Evolutionary conservation across 1,140 invertebrate genomes (phyloP), one percentile per base, ranked within the genome.

Genomic region (Oncopeltus fasciatus): DNA sequence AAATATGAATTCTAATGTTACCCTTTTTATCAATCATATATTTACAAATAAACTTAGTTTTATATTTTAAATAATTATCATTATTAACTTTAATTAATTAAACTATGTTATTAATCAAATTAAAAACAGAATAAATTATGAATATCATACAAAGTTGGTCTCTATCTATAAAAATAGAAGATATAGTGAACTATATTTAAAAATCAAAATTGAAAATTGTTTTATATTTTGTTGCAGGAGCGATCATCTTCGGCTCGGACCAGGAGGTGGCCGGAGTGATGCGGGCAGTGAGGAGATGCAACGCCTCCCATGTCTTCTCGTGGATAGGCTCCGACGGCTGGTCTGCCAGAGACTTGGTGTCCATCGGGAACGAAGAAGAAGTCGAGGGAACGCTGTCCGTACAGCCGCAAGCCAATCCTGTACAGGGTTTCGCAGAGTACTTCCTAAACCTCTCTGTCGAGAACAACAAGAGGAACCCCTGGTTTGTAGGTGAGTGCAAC

Each of bases 281-380:
- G 93, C 77, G 85, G 64, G 92, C 93, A 0, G 88, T 95, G 0
- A 78, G 86, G 51, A 78, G 92, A 24, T 81, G 80, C 56, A 94
- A 94, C 69, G 89, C 87, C 18, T 94, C 92, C 3, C 86, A 88
- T 2, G 80, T 79, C 47, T 96, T 96, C 76, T 88, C 88, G 27
- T 96, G 92, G 93, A 93, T 96, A 27, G 92, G 93, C 0, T 92
- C 89, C 51, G 92, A 96, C 71, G 93, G 93, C 2, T 94, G 91
- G 90, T 88, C 85, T 70, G 90, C 89, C 1, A 75, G 91, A 28
- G 83, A 87, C 43, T 74, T 95, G 44, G 93, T 95, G 1, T 90
- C 86, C 1, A 83, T 89, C 67, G 90, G 89, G 62, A 92, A 92
- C 70, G 91, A 95, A 72, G 77, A 81, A 0, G 88, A 92, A 72